These are phyloP conservation scores for Chondrosia reniformis DNA, from an alignment of 37 sponge, comb jelly and placozoan genomes.

Conservation along the genomic window DNA sequence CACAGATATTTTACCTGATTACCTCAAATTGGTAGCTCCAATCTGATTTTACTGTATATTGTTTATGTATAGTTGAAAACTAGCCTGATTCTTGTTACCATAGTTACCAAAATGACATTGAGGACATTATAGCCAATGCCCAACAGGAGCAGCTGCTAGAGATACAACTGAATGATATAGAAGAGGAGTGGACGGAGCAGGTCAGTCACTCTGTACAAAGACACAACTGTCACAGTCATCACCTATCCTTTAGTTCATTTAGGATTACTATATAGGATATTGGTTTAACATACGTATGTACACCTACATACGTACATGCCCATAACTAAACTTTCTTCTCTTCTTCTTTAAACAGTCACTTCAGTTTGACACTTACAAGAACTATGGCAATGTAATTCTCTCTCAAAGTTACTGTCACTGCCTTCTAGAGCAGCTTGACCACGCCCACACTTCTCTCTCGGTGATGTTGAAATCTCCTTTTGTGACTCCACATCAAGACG, in stretches of 20 bases:
- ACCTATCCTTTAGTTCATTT: background rate
- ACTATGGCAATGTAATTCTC: constrained; percentile 55
- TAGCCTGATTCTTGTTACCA: background rate
- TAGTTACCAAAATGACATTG: constrained; percentile 55
- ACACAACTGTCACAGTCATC: background rate
- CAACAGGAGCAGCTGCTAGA: constrained; percentile 62
- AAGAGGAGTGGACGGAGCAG: constrained; percentile 89
- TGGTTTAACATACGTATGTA: background rate
- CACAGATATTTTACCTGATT: too few species aligned
- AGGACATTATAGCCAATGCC: constrained; percentile 63
- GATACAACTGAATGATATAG: constrained; percentile 48
- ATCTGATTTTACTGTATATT: too few species aligned
- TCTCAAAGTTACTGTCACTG: constrained; percentile 50
- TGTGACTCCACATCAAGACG: constrained; percentile 71
- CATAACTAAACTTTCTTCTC: background rate
- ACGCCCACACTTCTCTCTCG: constrained; percentile 64
- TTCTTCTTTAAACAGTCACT: constrained; percentile 28
- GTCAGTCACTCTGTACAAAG: constrained; percentile 11
- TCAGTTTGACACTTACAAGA: constrained; percentile 65
- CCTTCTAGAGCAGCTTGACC: constrained; percentile 83
- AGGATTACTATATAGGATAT: background rate
- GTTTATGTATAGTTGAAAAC: background rate
- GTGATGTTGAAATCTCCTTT: constrained; percentile 75
- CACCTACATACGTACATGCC: constrained; percentile 2
- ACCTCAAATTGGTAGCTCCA: too few species aligned